Conservation (phyloP, 35 echinoderm and acorn worm genomes). For the Acanthaster planci region DNA sequence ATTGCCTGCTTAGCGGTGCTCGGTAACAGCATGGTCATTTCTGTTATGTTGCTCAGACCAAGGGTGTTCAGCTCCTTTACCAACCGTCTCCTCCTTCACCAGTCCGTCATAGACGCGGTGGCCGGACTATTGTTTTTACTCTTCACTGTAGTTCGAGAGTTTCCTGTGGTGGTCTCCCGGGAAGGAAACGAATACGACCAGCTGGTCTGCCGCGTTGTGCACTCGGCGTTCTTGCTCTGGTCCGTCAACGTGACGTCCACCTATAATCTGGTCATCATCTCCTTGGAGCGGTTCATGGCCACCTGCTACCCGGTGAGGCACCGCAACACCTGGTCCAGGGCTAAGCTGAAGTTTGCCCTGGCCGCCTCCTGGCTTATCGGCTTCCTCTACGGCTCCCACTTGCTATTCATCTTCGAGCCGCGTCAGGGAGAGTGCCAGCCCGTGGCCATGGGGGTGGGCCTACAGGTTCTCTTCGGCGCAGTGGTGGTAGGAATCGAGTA, state of each 20-base stretch:
- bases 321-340: conserved; percentile 65
- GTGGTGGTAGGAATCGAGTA: conserved; percentile 65
- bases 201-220: conserved; percentile 67
- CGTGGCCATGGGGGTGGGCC: conserved; percentile 22
- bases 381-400: conserved; percentile 67
- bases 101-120: no score
- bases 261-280: conserved; percentile 78
- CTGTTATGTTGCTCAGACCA: no score
- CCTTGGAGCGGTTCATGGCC: conserved; percentile 74
- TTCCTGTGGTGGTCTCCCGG: conserved; percentile 1
- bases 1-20: no score
- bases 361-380: conserved; percentile 61
- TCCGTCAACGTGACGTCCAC: conserved; percentile 77
- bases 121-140: no score
- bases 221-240: conserved; percentile 77
- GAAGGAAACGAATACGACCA: conserved; percentile 30
- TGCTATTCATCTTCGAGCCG: conserved; percentile 53
- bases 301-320: conserved; percentile 70
- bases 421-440: conserved; percentile 38
- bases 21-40: no score
- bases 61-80: no score
- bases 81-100: no score
- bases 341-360: conserved; percentile 51
- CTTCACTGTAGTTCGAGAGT: no score
- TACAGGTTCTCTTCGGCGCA: conserved; percentile 58